Evolutionary conservation across 2,797 vertebrate species (phyloP).

Genomic region (Pyrocephalus nanus): DNA sequence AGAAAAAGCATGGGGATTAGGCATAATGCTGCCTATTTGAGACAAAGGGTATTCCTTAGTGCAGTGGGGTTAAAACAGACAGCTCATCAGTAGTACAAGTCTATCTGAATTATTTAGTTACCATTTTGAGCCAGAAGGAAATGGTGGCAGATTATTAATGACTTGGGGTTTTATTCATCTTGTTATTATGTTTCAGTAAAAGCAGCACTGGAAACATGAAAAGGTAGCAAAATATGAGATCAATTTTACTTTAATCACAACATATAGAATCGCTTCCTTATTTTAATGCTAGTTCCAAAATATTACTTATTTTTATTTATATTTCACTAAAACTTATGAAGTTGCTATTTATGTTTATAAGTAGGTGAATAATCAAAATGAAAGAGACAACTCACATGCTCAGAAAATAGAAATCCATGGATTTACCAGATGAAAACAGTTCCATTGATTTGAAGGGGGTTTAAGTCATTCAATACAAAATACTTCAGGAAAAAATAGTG

Average conservation of each 20-base stretch:
- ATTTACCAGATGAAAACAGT: not conserved
- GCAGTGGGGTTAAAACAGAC: constrained; percentile 3
- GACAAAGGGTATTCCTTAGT: constrained; percentile 24
- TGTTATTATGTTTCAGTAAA: constrained; percentile 3
- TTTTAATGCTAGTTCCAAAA: not conserved
- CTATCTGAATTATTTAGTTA: constrained; percentile 33
- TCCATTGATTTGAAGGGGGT: not conserved
- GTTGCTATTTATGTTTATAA: not conserved
- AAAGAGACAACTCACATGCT: not conserved
- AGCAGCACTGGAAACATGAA: not conserved
- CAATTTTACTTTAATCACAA: not conserved
- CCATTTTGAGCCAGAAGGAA: constrained; percentile 17
- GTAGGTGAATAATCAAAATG: not conserved
- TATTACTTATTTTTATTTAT: not conserved
- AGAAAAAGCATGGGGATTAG: constrained; percentile 27
- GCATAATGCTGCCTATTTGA: constrained; percentile 23
- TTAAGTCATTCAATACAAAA: not conserved
- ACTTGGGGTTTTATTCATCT: not conserved
- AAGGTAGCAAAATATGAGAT: not conserved
- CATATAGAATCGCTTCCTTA: not conserved
- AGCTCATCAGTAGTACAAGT: not conserved
- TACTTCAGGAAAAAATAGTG: not conserved
- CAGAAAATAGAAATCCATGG: not conserved
- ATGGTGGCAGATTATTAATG: constrained; percentile 4
- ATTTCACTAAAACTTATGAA: not conserved